Base-by-base conservation (phyloP, 2,888 invertebrate species). In the Drosophila buzzatii region DNA sequence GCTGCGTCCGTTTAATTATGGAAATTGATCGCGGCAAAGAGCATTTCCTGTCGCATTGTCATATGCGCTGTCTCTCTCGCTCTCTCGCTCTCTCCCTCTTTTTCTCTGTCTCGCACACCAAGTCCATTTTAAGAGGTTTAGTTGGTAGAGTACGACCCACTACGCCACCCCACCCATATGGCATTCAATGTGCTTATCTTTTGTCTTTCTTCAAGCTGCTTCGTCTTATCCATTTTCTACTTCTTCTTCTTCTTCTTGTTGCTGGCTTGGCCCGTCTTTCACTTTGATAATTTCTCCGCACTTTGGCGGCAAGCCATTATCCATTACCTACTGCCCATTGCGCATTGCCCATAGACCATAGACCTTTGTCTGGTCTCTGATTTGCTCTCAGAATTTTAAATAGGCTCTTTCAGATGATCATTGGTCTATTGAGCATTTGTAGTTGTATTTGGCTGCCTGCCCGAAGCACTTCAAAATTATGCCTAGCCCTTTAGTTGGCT, bases 21-120 rank as follows among this genome's bases (percentile, higher is more conserved):
- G 91, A 91, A 87, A 91, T 89, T 91, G 83, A 91, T 91, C 83
- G 84, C 68, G 89, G 75, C 85, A 78, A 88, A 83, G 88, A 90
- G 91, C 80, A 90, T 90, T 89, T 90, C 88, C 88, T 90, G 91
- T 86, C 81, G 57, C 76, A 76, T 65, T 79, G 79, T 58, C 76
- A 66, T 35, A 33, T 20, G 35, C 72, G 12, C 57, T 47, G 33
- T 31, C 35, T 55, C 53, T 47, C 41, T 42, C 37, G 2, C 27
- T 23, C 23, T 23, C 23, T 14, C 56, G 31, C 23, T 14, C 31
- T 16, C 35, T n/a, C 44, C 41, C 33, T 42, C 27, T 59, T 35
- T 8, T 31, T 10, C 20, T 10, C 35, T 49, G 44, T 42, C 23
- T 35, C 44, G 69, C 79, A 69, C 62, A 62, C 80, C 72, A 76